phyloP scores from a whole-genome alignment of 2,113 vertebrate genomes.

The Crotalus horridus region DNA sequence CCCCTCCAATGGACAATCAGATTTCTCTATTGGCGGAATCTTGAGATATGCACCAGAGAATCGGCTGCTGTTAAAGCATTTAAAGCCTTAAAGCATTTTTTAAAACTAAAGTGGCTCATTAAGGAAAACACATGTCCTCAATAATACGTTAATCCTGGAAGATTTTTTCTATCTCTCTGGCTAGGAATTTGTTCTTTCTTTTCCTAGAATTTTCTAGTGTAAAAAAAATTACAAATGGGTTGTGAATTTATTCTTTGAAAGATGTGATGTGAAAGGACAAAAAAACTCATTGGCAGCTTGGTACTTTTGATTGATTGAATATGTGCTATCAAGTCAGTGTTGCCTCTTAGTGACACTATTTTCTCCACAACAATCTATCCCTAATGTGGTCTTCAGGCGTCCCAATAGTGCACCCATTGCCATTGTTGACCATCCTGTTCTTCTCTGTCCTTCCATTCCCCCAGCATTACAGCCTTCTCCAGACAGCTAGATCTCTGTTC shows the following conservation, averaged over 20 bases:
- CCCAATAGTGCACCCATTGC: background rate
- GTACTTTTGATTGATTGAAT: background rate
- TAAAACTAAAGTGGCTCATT: conserved; percentile 49
- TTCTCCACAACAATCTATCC: background rate
- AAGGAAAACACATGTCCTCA: conserved; percentile 30
- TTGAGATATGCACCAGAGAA: conserved; percentile 19
- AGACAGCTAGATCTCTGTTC: background rate
- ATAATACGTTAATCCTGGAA: conserved; percentile 29
- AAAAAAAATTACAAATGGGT: conserved; percentile 15
- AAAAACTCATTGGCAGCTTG: conserved; percentile 10
- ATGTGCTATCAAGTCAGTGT: background rate
- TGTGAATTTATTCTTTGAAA: conserved; percentile 15
- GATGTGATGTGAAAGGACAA: background rate
- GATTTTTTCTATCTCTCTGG: background rate
- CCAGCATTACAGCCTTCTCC: background rate
- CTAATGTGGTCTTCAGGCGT: background rate
- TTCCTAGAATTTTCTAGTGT: conserved; percentile 11
- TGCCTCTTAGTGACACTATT: background rate
- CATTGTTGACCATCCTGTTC: background rate
- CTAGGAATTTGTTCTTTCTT: conserved; percentile 6
- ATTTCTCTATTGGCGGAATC: conserved; percentile 46
- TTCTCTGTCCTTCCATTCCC: background rate
- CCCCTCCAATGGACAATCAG: conserved; percentile 22
- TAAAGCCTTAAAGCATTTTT: conserved; percentile 49
- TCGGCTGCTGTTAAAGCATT: conserved; percentile 50